Evolutionary conservation across 2,113 vertebrate species (phyloP).

Genomic region (Aegotheles bennettii): DNA sequence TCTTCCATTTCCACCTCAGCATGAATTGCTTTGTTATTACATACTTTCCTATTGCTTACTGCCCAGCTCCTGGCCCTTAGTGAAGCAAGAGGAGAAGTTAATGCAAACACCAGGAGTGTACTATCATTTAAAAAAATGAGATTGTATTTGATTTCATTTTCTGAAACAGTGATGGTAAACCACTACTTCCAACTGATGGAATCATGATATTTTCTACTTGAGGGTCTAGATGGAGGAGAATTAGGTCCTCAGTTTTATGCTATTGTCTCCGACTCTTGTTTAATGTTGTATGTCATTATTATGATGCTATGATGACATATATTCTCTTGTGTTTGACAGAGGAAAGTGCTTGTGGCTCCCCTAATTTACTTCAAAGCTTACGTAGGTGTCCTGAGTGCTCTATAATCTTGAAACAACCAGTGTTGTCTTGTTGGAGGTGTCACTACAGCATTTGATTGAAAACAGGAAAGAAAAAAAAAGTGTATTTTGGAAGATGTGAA

Average conservation of each 20-base stretch:
- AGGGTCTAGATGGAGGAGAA: not conserved
- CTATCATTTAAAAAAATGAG: not conserved
- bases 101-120: not conserved
- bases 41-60: not conserved
- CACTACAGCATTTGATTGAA: not conserved
- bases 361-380: slow-evolving; percentile 24
- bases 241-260: not conserved
- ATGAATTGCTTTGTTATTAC: not conserved
- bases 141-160: not conserved
- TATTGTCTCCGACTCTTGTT: not conserved
- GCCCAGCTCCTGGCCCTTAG: not conserved
- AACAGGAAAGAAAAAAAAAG: not conserved
- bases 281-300: not conserved
- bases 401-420: slow-evolving; percentile 4
- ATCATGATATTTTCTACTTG: not conserved
- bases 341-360: not conserved
- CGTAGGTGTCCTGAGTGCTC: not conserved
- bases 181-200: not conserved
- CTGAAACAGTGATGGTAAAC: not conserved
- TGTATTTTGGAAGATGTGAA: not conserved
- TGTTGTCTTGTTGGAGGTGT: not conserved
- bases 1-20: not conserved
- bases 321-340: not conserved
- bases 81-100: not conserved
- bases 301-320: not conserved